Base-by-base conservation (phyloP, 30 jellyfish, hydroid and myxozoan species). In the Nemopilema nomurai region DNA sequence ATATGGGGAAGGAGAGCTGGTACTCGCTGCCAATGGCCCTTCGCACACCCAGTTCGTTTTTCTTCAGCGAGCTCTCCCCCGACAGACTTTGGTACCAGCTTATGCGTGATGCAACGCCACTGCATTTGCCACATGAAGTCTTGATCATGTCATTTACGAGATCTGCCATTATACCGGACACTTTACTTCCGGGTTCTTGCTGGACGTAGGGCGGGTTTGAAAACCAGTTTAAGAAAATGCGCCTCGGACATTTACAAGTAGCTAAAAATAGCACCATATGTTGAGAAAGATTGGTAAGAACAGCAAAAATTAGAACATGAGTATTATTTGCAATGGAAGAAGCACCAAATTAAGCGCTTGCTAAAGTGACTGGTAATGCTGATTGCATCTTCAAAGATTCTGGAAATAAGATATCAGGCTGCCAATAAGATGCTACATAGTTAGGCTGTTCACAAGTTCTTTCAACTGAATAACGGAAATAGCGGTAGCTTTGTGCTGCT, bases 1-100 rank as follows among this genome's bases (percentile, higher is more conserved):
- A 90, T 62, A 90, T 57, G 0, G 97, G 97, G 62, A 90, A 90
- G 16, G 90, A 69, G 53, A 79, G 53, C 51, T 90, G 97, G 70
- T 51, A 76, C 68, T 90, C 89, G 16, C 51, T 32, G 30, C 89
- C 90, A 69, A 90, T 90, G 8, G 90, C 62, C 18, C 76, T 49
- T 85, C 78, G 76, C 22, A 90, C 91, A 1, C 20, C 93, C 16
- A 32, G 28, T 69, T 83, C 94, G 62, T 41, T 82, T 18, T 33
- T 63, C 67, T 90, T 90, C 52, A 49, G 90, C 31, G 97, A 90
- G 53, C 69, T 67, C 27, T 80, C 89, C 0, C 97, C 97, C 0
- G 90, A 79, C 9, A 50, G 69, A 41, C 92, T 89, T 32, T 33
- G 51, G 31, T 22, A 73, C 16, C 67, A 64, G 27, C 50, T 33